Conservation (phyloP, 1,140 invertebrate species). For the Leptoteleia sp. region DNA sequence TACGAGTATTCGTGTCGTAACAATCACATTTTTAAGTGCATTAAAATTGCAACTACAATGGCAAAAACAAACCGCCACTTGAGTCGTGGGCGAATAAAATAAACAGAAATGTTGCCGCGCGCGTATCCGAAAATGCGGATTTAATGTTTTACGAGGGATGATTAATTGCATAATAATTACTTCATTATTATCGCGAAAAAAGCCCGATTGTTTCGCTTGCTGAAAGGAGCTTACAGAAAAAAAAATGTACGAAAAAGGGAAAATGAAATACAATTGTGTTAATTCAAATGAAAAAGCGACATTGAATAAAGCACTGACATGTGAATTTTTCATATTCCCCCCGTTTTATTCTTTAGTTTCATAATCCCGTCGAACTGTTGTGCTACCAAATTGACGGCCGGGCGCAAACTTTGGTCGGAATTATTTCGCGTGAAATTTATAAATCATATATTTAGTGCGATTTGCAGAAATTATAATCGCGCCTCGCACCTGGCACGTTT, state of each 20-base stretch:
- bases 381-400: constrained; percentile 18
- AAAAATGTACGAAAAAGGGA: background rate
- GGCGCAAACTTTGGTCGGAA: constrained; percentile 14
- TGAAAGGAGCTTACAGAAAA: constrained; percentile 23
- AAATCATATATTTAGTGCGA: constrained; percentile 17
- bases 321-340: constrained; percentile 19
- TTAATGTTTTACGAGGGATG: constrained; percentile 28
- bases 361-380: constrained; percentile 26
- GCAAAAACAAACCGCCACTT: no score
- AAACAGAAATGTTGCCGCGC: no score
- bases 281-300: constrained; percentile 19
- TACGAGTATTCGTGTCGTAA: no score
- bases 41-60: no score
- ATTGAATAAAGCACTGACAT: constrained; percentile 18
- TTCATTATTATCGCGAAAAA: constrained; percentile 32
- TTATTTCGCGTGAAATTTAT: constrained; percentile 32
- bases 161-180: constrained; percentile 39
- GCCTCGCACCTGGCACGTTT: background rate
- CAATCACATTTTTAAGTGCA: no score
- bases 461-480: constrained; percentile 22
- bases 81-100: no score
- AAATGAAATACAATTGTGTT: constrained; percentile 23
- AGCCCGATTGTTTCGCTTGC: constrained; percentile 15
- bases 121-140: constrained; percentile 16
- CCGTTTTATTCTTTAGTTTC: constrained; percentile 24